Percentiles rank a stretch among this genome's conserved stretches.
Conservation (phyloP, 2,797 vertebrate species). For the Meriones psammophilus region DNA sequence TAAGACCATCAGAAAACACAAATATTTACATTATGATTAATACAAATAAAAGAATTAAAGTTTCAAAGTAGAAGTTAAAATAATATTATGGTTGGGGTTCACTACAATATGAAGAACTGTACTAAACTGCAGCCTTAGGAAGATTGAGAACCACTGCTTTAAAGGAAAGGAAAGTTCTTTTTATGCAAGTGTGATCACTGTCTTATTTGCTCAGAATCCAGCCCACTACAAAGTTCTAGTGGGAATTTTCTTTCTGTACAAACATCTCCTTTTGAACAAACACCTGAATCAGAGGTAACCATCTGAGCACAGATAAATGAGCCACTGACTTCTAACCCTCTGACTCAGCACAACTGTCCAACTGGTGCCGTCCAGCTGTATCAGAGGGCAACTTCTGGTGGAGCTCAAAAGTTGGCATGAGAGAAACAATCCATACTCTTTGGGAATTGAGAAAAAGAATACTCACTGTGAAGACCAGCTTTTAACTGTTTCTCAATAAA, state of each 20-base stretch:
- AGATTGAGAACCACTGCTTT: background rate
- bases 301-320: background rate
- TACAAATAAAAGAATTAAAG: background rate
- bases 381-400: background rate
- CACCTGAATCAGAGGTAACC: background rate
- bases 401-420: conserved; percentile 11
- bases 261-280: background rate
- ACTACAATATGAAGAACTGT: background rate
- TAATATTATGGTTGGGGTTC: background rate
- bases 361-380: background rate
- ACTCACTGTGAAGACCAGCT: background rate
- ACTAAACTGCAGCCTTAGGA: background rate
- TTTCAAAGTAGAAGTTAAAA: background rate
- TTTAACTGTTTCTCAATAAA: conserved; percentile 44
- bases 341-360: background rate
- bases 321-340: background rate
- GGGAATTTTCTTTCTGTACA: conserved; percentile 6
- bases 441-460: background rate
- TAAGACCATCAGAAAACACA: background rate
- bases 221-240: background rate
- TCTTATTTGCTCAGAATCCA: background rate
- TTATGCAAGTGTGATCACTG: background rate
- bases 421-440: conserved; percentile 6
- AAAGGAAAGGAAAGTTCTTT: background rate
- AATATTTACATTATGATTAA: background rate